Evolutionary conservation across 1,140 invertebrate species (phyloP).

Genomic region (Macrobrachium nipponense): DNA sequence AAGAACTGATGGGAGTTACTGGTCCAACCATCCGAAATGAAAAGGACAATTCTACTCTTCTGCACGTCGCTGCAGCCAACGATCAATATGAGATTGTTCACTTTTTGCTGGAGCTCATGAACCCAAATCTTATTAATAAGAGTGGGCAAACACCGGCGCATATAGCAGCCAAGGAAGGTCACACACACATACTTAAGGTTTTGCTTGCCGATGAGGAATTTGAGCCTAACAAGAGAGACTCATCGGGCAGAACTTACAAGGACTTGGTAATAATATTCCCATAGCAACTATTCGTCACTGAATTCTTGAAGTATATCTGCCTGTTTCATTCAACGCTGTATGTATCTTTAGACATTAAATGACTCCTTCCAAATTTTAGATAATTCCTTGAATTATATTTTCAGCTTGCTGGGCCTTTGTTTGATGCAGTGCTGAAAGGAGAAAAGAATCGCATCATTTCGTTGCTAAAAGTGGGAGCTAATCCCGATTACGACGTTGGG

Average conservation of each 20-base stretch:
- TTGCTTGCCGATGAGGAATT: constrained; percentile 1
- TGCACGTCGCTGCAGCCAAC: constrained; percentile 17
- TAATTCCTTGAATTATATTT: constrained; percentile 7
- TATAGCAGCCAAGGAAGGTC: constrained; percentile 3
- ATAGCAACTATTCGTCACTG: background rate
- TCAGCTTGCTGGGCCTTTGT: constrained; percentile 31
- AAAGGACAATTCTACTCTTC: background rate
- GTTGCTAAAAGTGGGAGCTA: constrained; percentile 30
- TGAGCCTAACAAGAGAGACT: constrained; percentile 3
- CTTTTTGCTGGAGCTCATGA: constrained; percentile 3
- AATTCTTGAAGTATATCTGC: background rate
- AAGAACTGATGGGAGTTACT: constrained; percentile 11
- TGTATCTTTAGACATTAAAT: background rate
- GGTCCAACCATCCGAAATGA: background rate
- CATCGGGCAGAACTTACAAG: background rate
- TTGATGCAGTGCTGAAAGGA: constrained; percentile 5
- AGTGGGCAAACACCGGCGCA: constrained; percentile 14
- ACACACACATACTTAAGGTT: constrained; percentile 20
- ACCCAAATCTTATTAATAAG: constrained; percentile 1
- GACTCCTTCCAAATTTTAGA: background rate
- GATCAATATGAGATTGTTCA: background rate
- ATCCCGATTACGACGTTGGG: constrained; percentile 19
- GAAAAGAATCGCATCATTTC: background rate
- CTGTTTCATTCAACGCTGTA: background rate
- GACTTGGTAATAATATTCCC: background rate